A percentile compares a stretch with the other conserved stretches of the same genome.
Evolutionary conservation across 2,888 invertebrate genomes (phyloP).

Genomic region (Eudemis profundana): DNA sequence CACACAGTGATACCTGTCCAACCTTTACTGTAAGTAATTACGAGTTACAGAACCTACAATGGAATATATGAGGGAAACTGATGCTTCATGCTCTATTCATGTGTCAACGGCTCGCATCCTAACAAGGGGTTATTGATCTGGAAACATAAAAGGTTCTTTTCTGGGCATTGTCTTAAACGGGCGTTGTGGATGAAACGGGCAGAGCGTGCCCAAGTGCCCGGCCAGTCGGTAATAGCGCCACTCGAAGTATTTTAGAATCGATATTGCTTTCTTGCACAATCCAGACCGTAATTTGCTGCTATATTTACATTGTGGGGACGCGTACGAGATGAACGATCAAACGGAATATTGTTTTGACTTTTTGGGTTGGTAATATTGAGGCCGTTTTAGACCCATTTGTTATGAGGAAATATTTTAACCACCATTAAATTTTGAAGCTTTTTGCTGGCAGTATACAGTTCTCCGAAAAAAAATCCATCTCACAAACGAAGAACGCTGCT

Average conservation of each 20-base stretch:
- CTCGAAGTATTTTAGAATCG: slow-evolving; percentile 64
- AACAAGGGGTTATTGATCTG: slow-evolving; percentile 75
- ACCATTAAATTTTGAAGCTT: slow-evolving; percentile 15
- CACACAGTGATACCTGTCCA: slow-evolving; percentile 10
- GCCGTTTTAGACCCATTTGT: not conserved
- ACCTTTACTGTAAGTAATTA: slow-evolving; percentile 28
- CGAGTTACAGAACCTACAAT: slow-evolving; percentile 59
- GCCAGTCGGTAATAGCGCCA: slow-evolving; percentile 58
- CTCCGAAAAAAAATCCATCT: slow-evolving; percentile 2
- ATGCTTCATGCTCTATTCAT: slow-evolving; percentile 65
- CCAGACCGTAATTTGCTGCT: slow-evolving; percentile 56
- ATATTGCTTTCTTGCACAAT: slow-evolving; percentile 68
- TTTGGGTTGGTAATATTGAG: not conserved
- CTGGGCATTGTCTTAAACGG: slow-evolving; percentile 73
- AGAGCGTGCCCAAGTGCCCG: slow-evolving; percentile 76
- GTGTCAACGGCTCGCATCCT: slow-evolving; percentile 71
- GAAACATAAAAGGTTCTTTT: slow-evolving; percentile 72
- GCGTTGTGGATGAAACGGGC: slow-evolving; percentile 52
- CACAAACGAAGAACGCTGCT: not conserved
- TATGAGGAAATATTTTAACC: slow-evolving; percentile 1
- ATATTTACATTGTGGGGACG: slow-evolving; percentile 45
- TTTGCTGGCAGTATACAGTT: too few relatives aligned
- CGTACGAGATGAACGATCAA: not conserved
- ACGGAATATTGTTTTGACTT: slow-evolving; percentile 2
- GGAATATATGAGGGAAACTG: slow-evolving; percentile 64